phyloP scores from a whole-genome alignment of 2,797 vertebrate genomes.

The Muscicapa comitata region DNA sequence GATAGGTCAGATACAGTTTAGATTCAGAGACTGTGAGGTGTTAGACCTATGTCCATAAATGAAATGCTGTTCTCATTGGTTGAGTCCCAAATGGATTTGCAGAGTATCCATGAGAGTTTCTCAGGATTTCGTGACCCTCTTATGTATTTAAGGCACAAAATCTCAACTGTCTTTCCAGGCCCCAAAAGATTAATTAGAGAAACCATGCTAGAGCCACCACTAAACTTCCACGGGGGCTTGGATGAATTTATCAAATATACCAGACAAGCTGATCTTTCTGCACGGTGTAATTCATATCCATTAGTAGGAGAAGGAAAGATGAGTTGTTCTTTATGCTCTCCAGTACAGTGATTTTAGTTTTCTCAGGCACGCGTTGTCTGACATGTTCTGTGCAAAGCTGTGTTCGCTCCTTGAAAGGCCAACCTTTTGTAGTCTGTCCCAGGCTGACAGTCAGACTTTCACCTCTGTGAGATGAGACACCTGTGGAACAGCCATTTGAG shows the following conservation, averaged over 20 bases:
- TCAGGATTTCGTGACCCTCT: background rate
- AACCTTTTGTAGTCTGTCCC: background rate
- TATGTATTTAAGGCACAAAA: background rate
- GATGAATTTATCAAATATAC: background rate
- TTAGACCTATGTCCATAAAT: background rate
- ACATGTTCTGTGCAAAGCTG: background rate
- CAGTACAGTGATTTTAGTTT: background rate
- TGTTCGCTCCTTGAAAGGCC: background rate
- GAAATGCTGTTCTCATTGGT: background rate
- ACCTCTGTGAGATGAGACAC: conserved; percentile 20
- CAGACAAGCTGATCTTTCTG: background rate
- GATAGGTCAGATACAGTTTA: background rate
- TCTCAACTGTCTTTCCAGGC: background rate
- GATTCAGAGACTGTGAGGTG: background rate
- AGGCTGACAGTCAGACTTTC: background rate
- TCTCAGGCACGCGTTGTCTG: background rate
- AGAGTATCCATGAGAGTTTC: background rate
- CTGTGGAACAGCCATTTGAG: background rate
- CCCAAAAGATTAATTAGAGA: background rate
- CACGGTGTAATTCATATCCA: background rate
- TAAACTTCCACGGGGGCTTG: background rate
- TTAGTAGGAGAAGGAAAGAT: background rate
- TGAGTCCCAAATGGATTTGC: background rate
- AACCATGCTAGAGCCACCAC: background rate
- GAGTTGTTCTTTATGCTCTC: background rate